Evolutionary conservation across 37 sponge, comb jelly and placozoan species (phyloP).

Genomic region (Tethya wilhelma): DNA sequence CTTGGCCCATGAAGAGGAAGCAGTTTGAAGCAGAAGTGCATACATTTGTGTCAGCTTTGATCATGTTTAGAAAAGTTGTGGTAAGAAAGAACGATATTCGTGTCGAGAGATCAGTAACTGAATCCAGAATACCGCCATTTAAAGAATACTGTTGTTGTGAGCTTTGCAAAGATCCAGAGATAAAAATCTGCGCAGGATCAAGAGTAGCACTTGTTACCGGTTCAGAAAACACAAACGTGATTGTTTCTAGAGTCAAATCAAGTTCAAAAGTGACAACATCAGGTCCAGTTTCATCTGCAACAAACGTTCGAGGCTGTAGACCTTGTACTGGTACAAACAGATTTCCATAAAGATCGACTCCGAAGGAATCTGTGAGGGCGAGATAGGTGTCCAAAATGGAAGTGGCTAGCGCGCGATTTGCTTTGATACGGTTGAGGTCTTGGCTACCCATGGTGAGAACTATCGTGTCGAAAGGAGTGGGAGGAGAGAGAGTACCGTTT

Average conservation of each 20-base stretch:
- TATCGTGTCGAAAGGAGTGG: background rate
- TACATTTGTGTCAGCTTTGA: background rate
- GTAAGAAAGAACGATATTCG: slow-evolving; percentile 23
- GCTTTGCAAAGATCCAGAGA: too few species aligned
- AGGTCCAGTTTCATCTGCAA: slow-evolving; percentile 11
- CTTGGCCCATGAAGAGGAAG: too few species aligned
- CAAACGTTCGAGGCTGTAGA: background rate
- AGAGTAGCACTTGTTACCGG: slow-evolving; percentile 13
- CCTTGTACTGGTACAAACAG: background rate
- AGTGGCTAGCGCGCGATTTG: slow-evolving; percentile 11
- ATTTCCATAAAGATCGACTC: slow-evolving; percentile 1
- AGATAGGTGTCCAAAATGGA: slow-evolving; percentile 16
- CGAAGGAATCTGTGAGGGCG: background rate
- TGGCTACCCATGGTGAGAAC: background rate
- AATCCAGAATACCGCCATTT: too few species aligned
- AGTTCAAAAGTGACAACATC: slow-evolving; percentile 38
- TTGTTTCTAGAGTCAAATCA: slow-evolving; percentile 17
- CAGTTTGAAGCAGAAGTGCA: slow-evolving; percentile 20
- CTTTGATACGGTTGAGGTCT: slow-evolving; percentile 22
- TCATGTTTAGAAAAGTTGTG: too few species aligned
- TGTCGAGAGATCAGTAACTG: slow-evolving; percentile 3
- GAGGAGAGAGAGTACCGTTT: background rate
- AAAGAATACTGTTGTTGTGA: too few species aligned
- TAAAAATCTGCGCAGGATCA: background rate
- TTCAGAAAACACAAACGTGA: slow-evolving; percentile 18